phyloP scores from a whole-genome alignment of 1,140 invertebrate species.

The Elysia chlorotica region DNA sequence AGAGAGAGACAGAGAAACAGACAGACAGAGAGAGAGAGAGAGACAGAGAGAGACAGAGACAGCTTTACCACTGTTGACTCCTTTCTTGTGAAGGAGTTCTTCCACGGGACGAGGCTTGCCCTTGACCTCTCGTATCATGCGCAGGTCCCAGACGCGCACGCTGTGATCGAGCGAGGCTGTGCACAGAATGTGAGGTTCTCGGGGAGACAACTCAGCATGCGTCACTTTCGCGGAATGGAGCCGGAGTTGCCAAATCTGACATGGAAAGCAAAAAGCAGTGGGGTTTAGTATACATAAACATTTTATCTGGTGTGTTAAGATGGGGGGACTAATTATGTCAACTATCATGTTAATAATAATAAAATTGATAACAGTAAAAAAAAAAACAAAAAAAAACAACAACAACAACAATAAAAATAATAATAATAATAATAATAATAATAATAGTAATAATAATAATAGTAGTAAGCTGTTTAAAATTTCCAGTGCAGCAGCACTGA shows the following conservation, averaged over 20 bases:
- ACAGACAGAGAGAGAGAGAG: background rate
- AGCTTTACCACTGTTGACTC: constrained; percentile 49
- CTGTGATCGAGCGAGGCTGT: constrained; percentile 56
- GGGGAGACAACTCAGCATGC: constrained; percentile 54
- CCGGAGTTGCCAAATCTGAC: constrained; percentile 28
- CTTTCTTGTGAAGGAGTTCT: constrained; percentile 47
- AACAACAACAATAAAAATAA: too few relatives aligned
- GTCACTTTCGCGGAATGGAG: constrained; percentile 56
- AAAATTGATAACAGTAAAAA: background rate
- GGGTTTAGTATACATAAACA: background rate
- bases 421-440: too few relatives aligned
- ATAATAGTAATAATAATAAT: too few relatives aligned
- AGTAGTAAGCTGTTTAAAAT: too few relatives aligned
- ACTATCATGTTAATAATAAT: too few relatives aligned
- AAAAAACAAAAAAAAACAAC: background rate
- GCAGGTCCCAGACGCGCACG: constrained; percentile 57
- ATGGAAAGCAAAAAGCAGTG: background rate
- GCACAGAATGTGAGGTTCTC: constrained; percentile 53
- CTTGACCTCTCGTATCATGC: constrained; percentile 45
- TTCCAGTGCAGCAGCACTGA: too few relatives aligned
- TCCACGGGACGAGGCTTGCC: too few relatives aligned
- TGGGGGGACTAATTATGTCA: too few relatives aligned
- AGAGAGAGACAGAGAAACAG: too few relatives aligned
- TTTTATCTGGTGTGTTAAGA: too few relatives aligned
- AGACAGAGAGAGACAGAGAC: background rate